Conservation (phyloP, 2,797 vertebrate genomes). For the Syndactyla subalaris region DNA sequence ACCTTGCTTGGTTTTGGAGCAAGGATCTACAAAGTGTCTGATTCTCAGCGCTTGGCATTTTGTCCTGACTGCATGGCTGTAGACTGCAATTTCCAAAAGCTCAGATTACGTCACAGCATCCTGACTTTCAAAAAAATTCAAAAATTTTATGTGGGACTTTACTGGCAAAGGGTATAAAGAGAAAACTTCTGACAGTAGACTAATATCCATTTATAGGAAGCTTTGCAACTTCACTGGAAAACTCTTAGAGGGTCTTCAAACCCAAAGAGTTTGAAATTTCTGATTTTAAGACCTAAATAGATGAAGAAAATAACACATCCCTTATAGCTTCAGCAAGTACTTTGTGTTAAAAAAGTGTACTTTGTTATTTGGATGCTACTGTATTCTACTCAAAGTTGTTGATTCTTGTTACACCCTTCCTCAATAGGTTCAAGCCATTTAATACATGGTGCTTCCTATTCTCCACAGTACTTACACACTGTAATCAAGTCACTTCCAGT, state of each 20-base stretch:
- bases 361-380: not conserved
- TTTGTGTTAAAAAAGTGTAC: not conserved
- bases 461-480: not conserved
- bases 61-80: not conserved
- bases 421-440: not conserved
- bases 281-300: not conserved
- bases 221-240: not conserved
- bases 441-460: not conserved
- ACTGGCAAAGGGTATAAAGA: not conserved
- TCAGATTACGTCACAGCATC: not conserved
- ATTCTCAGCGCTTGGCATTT: not conserved
- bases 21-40: not conserved
- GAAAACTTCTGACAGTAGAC: not conserved
- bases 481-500: not conserved
- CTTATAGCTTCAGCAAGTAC: not conserved
- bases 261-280: not conserved
- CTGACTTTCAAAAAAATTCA: not conserved
- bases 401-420: not conserved
- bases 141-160: not conserved
- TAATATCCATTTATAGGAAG: not conserved
- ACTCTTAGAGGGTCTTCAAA: not conserved
- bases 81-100: not conserved
- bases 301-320: not conserved
- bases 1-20: not conserved
- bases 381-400: not conserved